Percentiles rank a stretch among this genome's conserved stretches.
phyloP scores from a whole-genome alignment of 2,113 vertebrate species.

The Larimichthys polyactis region DNA sequence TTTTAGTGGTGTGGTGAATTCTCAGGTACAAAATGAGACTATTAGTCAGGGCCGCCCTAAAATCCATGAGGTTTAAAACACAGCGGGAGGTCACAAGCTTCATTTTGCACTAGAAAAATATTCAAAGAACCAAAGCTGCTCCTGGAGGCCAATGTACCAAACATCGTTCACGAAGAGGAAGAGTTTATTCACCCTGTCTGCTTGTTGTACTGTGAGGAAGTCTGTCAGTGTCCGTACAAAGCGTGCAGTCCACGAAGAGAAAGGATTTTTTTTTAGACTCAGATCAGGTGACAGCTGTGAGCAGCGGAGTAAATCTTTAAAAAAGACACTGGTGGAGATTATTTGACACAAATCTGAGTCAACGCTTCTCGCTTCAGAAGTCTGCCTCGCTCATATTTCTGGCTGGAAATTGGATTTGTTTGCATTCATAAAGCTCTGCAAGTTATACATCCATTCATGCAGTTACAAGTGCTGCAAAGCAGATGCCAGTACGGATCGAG shows the following conservation, averaged over 20 bases:
- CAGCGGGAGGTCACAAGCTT: neutral
- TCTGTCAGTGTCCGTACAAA: too few species aligned
- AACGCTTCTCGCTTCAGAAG: constrained; percentile 9
- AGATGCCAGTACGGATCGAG: neutral
- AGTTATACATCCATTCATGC: neutral
- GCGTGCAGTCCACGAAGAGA: neutral
- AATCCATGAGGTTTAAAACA: constrained; percentile 3
- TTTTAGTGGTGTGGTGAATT: neutral
- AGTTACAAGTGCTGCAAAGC: neutral
- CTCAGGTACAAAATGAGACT: constrained; percentile 11
- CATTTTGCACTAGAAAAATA: neutral
- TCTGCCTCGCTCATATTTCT: neutral
- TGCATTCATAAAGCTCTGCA: constrained; percentile 11
- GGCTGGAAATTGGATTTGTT: constrained; percentile 9
- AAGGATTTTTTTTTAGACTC: neutral
- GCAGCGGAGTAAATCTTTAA: neutral
- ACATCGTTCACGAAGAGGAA: neutral
- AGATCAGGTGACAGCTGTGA: neutral
- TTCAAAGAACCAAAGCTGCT: neutral
- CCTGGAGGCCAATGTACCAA: neutral
- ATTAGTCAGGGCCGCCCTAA: constrained; percentile 11
- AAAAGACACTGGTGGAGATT: neutral
- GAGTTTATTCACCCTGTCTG: neutral
- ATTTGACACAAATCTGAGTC: neutral
- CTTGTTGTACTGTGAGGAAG: neutral